These are phyloP conservation scores for Heliconius congener DNA, from an alignment of 1,140 invertebrate genomes.

Conservation along the genomic window DNA sequence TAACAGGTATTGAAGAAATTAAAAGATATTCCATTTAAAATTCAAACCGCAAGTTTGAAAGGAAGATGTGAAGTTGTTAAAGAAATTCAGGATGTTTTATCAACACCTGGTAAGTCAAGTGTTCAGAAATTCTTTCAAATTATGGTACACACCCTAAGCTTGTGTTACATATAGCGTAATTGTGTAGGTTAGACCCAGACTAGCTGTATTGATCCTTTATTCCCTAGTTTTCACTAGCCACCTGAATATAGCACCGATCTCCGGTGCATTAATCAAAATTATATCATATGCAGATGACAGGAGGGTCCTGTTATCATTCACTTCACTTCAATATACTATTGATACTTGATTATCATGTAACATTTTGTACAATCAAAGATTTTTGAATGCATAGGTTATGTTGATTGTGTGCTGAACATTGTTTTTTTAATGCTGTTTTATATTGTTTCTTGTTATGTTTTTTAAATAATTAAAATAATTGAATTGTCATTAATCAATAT, in stretches of 20 bases:
- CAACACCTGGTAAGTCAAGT: conserved; percentile 85
- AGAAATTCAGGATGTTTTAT: conserved; percentile 87
- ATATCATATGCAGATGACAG: conserved; percentile 71
- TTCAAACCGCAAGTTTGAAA: conserved; percentile 89
- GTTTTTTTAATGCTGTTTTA: neutral
- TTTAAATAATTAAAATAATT: neutral
- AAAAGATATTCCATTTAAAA: conserved; percentile 89
- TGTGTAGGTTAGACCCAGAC: conserved; percentile 9
- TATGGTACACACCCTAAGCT: neutral
- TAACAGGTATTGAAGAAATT: conserved; percentile 87
- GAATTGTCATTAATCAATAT: neutral
- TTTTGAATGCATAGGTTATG: conserved; percentile 4
- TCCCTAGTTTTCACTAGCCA: conserved; percentile 11
- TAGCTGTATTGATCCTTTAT: conserved; percentile 62
- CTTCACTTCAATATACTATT: conserved; percentile 17
- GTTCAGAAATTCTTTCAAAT: neutral
- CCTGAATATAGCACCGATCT: conserved; percentile 28
- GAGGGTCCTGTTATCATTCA: conserved; percentile 11
- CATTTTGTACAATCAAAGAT: neutral
- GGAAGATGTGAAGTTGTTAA: conserved; percentile 87
- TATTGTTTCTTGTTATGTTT: neutral
- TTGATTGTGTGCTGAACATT: neutral
- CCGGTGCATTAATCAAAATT: conserved; percentile 18
- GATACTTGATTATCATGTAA: conserved; percentile 2
- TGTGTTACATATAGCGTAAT: neutral